phyloP scores from a whole-genome alignment of 2,113 vertebrate species.

The Embiotoca jacksoni region DNA sequence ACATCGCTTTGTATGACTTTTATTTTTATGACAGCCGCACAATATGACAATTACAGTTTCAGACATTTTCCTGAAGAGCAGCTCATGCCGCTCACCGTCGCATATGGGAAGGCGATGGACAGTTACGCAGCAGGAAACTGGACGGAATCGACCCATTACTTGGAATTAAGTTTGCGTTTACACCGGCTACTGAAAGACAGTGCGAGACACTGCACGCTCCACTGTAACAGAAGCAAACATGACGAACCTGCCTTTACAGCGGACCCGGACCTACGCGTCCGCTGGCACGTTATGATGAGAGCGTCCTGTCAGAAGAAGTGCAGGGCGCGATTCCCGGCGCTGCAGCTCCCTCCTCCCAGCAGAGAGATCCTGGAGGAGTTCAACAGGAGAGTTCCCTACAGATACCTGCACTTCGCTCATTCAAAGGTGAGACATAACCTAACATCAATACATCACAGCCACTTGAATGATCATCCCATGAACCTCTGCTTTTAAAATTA shows the following conservation, averaged over 20 bases:
- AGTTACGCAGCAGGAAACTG: conserved; percentile 86
- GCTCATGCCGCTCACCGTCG: conserved; percentile 84
- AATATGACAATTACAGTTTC: conserved; percentile 89
- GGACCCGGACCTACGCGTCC: conserved; percentile 77
- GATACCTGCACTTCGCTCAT: conserved; percentile 89
- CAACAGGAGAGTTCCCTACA: conserved; percentile 87
- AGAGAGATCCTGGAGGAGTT: conserved; percentile 86
- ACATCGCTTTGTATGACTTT: conserved; percentile 17
- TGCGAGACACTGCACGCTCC: conserved; percentile 83
- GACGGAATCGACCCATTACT: conserved; percentile 83
- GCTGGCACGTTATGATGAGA: conserved; percentile 80
- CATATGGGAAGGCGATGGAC: conserved; percentile 85
- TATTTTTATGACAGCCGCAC: conserved; percentile 53
- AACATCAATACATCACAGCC: background rate
- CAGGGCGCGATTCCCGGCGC: conserved; percentile 84
- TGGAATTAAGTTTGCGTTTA: conserved; percentile 88
- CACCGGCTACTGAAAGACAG: conserved; percentile 87
- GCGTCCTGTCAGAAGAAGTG: conserved; percentile 88
- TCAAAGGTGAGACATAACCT: conserved; percentile 84
- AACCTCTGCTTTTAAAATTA: background rate
- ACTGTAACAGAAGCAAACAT: conserved; percentile 72
- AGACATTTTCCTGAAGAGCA: conserved; percentile 84
- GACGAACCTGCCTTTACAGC: background rate
- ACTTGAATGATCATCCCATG: background rate
- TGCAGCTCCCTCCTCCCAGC: conserved; percentile 86